A percentile compares a stretch with the other conserved stretches of the same genome.
phyloP scores from a whole-genome alignment of 23 tunicate genomes.

The Trididemnum miniatum region DNA sequence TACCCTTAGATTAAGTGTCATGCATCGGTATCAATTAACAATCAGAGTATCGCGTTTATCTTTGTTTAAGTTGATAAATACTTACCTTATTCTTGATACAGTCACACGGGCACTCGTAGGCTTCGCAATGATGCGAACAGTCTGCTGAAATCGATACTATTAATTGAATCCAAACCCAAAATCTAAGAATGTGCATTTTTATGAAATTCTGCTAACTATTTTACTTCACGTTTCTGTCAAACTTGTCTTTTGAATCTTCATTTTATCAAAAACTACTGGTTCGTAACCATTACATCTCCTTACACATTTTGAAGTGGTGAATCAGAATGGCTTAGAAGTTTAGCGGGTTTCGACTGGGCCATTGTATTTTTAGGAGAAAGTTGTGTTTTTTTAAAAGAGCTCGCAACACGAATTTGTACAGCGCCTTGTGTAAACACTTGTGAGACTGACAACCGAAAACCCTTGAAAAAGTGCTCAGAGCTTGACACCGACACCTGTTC shows the following conservation, averaged over 20 bases:
- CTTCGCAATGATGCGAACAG: constrained; percentile 75
- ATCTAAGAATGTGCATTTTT: not conserved
- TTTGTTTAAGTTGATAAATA: no score
- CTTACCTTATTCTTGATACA: constrained; percentile 76
- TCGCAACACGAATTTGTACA: constrained; percentile 31
- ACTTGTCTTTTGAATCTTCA: not conserved
- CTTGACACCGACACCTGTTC: not conserved
- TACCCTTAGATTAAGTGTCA: no score
- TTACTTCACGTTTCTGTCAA: no score
- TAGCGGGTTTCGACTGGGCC: not conserved
- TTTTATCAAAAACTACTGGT: not conserved
- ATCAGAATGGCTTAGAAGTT: not conserved
- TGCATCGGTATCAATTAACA: no score
- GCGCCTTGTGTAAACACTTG: constrained; percentile 66
- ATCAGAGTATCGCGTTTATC: no score
- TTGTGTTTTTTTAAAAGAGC: not conserved
- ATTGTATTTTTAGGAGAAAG: constrained; percentile 22
- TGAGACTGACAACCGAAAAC: constrained; percentile 9
- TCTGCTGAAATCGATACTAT: constrained; percentile 17
- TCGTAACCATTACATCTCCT: not conserved
- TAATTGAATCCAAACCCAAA: not conserved
- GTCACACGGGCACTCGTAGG: constrained; percentile 75
- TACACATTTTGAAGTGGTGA: constrained; percentile 20
- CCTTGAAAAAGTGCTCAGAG: not conserved
- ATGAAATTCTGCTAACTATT: no score